Percentiles rank a stretch among this genome's conserved stretches.
phyloP scores from a whole-genome alignment of 2,797 vertebrate genomes.

The Enteromius thamalakanensis region DNA sequence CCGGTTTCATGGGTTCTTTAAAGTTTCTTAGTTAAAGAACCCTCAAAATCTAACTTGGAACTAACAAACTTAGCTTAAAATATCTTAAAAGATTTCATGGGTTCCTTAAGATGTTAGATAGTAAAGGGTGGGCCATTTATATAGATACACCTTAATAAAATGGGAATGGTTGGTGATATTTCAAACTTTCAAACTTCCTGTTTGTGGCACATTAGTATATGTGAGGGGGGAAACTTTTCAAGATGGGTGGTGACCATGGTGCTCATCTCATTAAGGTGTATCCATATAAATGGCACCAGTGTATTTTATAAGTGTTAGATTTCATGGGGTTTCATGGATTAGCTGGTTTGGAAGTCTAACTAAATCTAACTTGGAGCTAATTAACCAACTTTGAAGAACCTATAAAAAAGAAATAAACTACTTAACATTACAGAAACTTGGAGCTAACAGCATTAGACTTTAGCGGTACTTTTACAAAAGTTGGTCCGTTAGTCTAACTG shows the following conservation, averaged over 20 bases:
- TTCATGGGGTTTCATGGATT: neutral
- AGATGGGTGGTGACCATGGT: no score
- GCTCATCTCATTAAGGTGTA: no score
- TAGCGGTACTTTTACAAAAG: neutral
- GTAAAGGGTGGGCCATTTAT: no score
- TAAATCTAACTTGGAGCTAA: neutral
- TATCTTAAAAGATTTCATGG: neutral
- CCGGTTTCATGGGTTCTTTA: neutral
- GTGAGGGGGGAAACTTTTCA: no score
- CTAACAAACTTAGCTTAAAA: neutral
- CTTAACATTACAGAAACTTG: neutral
- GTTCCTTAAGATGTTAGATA: neutral
- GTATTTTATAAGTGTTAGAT: neutral
- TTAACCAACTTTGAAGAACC: neutral
- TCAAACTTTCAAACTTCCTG: no score
- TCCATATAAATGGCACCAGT: no score
- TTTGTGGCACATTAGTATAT: no score
- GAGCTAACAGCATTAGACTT: neutral
- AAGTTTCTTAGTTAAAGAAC: neutral
- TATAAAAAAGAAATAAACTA: neutral
- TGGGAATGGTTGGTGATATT: no score
- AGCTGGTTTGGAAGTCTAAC: neutral
- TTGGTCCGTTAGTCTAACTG: neutral
- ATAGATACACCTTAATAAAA: no score
- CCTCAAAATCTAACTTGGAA: neutral